Evolutionary conservation across 2,888 invertebrate genomes (phyloP).

Genomic region (Drosophila leonis): DNA sequence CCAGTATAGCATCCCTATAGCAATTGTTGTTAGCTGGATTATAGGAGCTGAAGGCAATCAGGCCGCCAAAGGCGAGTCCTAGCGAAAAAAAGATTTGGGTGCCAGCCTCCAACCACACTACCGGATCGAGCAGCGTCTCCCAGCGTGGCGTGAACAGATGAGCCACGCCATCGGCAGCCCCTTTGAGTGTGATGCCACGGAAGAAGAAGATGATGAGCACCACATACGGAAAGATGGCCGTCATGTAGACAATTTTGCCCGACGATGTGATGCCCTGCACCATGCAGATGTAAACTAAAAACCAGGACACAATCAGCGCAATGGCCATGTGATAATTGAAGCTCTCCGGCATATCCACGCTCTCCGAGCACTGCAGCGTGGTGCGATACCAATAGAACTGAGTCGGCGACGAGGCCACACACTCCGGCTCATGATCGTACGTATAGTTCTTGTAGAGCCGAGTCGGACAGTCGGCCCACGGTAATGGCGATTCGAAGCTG

Average conservation of each 20-base stretch:
- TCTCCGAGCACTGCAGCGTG: conserved; percentile 95
- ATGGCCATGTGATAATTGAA: conserved; percentile 97
- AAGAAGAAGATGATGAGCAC: conserved; percentile 98
- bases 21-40: conserved; percentile 99
- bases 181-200: conserved; percentile 95
- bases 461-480: conserved; percentile 96
- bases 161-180: conserved; percentile 91
- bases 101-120: conserved; percentile 98
- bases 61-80: conserved; percentile 97
- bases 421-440: conserved; percentile 92
- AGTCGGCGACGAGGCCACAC: conserved; percentile 94
- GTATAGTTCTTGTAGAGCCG: conserved; percentile 92
- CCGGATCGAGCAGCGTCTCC: conserved; percentile 95
- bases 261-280: conserved; percentile 99
- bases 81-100: conserved; percentile 99
- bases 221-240: conserved; percentile 98
- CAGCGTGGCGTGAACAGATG: conserved; percentile 97
- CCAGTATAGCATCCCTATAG: conserved; percentile 96
- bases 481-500: conserved; percentile 96
- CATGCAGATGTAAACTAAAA: conserved; percentile 97
- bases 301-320: conserved; percentile 95
- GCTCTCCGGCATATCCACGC: conserved; percentile 93
- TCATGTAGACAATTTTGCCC: conserved; percentile 98
- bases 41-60: conserved; percentile 97
- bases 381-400: conserved; percentile 98